A percentile compares a stretch with the other conserved stretches of the same genome.
Conservation (phyloP, 2,113 vertebrate species). For the Danio rerio region GRCz12tu NC_133188.1:6832501-6833000, state of each 20-base stretch:
- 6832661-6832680: too few species aligned
- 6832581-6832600: too few species aligned
- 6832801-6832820: slow-evolving; percentile 19
- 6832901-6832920: slow-evolving; percentile 24
- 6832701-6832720: too few species aligned
- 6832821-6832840: slow-evolving; percentile 36
- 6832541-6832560: too few species aligned
- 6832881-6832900: slow-evolving; percentile 32
- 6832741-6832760: slow-evolving; percentile 10
- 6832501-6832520: too few species aligned
- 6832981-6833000: slow-evolving; percentile 7
- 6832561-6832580: too few species aligned
- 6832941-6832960: slow-evolving; percentile 31
- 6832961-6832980: slow-evolving; percentile 15
- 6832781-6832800: slow-evolving; percentile 31
- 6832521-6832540: too few species aligned
- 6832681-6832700: too few species aligned
- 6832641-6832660: too few species aligned
- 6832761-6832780: slow-evolving; percentile 13
- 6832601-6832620: too few species aligned
- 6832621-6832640: too few species aligned
- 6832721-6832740: too few species aligned
- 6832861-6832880: slow-evolving; percentile 33
- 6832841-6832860: slow-evolving; percentile 33
- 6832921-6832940: slow-evolving; percentile 26